Percentiles rank a stretch among this genome's conserved stretches.
These are phyloP conservation scores for Drosophila pseudotakahashii DNA, from an alignment of 2,888 invertebrate species.

Conservation along the genomic window DNA sequence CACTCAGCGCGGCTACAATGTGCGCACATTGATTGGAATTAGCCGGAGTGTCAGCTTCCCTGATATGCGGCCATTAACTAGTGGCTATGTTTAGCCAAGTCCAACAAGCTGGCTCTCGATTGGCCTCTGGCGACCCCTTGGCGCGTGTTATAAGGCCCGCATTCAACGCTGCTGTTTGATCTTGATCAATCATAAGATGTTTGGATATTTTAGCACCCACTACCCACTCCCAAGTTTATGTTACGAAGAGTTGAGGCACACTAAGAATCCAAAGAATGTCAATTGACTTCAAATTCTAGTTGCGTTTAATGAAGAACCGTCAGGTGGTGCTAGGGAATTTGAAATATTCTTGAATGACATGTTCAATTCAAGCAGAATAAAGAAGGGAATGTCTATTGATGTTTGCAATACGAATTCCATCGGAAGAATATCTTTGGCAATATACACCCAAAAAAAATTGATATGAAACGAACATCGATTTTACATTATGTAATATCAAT, in stretches of 20 bases:
- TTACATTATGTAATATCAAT: too few species aligned
- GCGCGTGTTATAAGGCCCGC: conserved; percentile 31
- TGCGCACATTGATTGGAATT: conserved; percentile 40
- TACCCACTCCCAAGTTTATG: conserved; percentile 8
- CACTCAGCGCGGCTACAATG: conserved; percentile 26
- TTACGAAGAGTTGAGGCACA: background rate
- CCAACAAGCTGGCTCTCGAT: conserved; percentile 51
- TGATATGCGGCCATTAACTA: conserved; percentile 19
- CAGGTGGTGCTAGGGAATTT: background rate
- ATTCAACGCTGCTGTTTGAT: conserved; percentile 26
- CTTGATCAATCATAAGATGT: conserved; percentile 16
- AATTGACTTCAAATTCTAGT: background rate
- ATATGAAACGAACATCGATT: too few species aligned
- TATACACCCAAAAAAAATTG: too few species aligned
- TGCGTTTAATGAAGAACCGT: background rate
- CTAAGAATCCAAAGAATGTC: background rate
- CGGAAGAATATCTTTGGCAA: background rate
- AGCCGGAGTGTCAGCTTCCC: conserved; percentile 5
- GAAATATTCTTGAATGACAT: background rate
- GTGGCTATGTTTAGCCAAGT: conserved; percentile 20
- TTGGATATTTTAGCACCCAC: conserved; percentile 15
- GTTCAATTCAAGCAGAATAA: background rate
- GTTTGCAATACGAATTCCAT: background rate
- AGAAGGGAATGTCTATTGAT: background rate
- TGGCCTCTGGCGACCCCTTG: conserved; percentile 54